Evolutionary conservation across 2,113 vertebrate species (phyloP), one percentile per base, ranked within the genome.

Genomic region (Nyctibius bracteatus): DNA sequence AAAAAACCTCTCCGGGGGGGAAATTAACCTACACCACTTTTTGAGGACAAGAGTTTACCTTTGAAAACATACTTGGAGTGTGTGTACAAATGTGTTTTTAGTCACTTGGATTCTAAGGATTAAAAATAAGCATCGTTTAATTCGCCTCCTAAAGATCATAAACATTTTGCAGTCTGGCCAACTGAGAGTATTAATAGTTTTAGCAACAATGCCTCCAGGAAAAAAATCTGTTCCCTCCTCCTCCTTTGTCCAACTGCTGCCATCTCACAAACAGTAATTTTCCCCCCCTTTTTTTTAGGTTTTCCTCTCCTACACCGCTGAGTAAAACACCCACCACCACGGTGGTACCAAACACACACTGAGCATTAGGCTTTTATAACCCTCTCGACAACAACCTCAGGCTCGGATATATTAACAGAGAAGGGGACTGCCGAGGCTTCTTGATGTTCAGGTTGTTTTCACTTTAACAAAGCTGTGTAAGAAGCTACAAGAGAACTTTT

Each of bases 101-200:
- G 89, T 63, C 54, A 91, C 57, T 66, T 61, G 88, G 30, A 59
- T 49, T 81, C 57, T 71, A 71, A 91, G 62, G 81, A 81, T 89
- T 66, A 85, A 81, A 93, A 94, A 80, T 75, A 82, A 90, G 43
- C 79, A 59, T 10, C 2, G 13, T 54, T 49, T 81, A 49, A 82
- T 63, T 93, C 9, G 63, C 47, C 75, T 83, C 63, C 65, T 59
- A 37, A 59, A 68, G 49, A 72, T 12, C 47, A 58, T 4, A 23
- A 33, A 33, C 27, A 37, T 12, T 66, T 21, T 87, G 90, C 73
- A 81, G 78, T 23, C 65, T 46, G 79, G 73, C 41, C 85, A 81
- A 44, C 19, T 57, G 37, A 94, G 43, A 78, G 23, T 6, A 58
- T 3, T 13, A 63, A 70, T 6, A 59, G 23, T 19, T 49, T 74